Conservation (phyloP, 2,888 invertebrate genomes). For the Flabesymbios commensalis region DNA sequence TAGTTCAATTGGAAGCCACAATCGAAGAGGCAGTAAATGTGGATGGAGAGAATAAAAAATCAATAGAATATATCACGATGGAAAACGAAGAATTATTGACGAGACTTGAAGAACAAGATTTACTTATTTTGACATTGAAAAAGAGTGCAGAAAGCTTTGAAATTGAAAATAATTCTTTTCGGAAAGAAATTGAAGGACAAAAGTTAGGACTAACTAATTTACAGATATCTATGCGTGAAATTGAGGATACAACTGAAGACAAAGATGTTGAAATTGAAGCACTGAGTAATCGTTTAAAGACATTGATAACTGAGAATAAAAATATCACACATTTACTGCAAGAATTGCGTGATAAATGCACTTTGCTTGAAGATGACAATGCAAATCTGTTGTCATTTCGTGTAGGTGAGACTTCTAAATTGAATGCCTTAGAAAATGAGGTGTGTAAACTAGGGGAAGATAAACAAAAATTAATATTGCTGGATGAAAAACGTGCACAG, state of each 20-base stretch:
- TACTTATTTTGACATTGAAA: no score
- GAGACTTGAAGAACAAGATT: no score
- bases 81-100: no score
- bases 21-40: no score
- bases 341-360: background rate
- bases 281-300: background rate
- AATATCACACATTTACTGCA: slow-evolving; percentile 4
- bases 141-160: no score
- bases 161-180: no score
- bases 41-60: no score
- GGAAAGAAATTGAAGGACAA: no score
- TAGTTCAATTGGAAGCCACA: no score
- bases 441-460: slow-evolving; percentile 37
- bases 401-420: background rate
- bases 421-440: slow-evolving; percentile 18
- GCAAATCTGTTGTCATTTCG: background rate
- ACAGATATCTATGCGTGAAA: no score
- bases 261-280: slow-evolving; percentile 5
- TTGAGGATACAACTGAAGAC: background rate
- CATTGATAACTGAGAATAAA: background rate
- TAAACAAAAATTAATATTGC: slow-evolving; percentile 38
- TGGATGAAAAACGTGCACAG: slow-evolving; percentile 29
- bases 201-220: no score
- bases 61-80: no score
- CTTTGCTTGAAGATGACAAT: background rate